Evolutionary conservation across 2,888 invertebrate species (phyloP), one percentile per base, ranked within the genome.

Genomic region (Dasysyrphus tricinctus): DNA sequence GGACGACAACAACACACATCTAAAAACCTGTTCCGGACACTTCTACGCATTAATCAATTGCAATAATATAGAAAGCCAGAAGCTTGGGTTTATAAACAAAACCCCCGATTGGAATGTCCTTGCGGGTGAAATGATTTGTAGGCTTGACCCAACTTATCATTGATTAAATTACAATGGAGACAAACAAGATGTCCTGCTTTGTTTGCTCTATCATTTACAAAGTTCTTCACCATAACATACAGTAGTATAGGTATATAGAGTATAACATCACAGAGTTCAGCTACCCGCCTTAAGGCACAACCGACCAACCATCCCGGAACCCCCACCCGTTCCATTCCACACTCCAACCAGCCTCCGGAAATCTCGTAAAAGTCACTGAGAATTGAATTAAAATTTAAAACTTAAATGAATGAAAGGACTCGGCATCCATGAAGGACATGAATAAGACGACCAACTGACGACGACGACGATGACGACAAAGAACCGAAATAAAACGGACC

Each of bases 301-400:
- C 14, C 49, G 49, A 16, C 73, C 54, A 32, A 5, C 47, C 29
- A n/a, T 32, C 8, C 44, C 19, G 6, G 11, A n/a, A n/a, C 47
- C 32, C 47, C 5, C 9, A 14, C 29, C 63, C 32, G 24, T 32
- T 32, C 32, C 32, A 32, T 7, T 32, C 5, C 32, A 11, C 6
- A 14, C 32, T 32, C 6, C 34, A 3, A n/a, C 44, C 32, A 39
- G 44, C 83, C 65, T 76, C 72, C 78, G 59, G 78, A 78, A 74
- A 81, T 86, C 74, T 75, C 74, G 63, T 86, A 86, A 81, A 79
- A 86, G 86, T 86, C 82, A 82, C 78, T 67, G 76, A 49, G 77
- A 85, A 85, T 85, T 81, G 86, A 86, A 86, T 86, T 86, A 86
- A 86, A 86, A 86, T 86, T 86, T 86, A 86, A 85, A 86, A 86